Percentiles rank a stretch among this genome's conserved stretches.
phyloP scores from a whole-genome alignment of 2,888 invertebrate species.

The Dryocosmus kuriphilus region DNA sequence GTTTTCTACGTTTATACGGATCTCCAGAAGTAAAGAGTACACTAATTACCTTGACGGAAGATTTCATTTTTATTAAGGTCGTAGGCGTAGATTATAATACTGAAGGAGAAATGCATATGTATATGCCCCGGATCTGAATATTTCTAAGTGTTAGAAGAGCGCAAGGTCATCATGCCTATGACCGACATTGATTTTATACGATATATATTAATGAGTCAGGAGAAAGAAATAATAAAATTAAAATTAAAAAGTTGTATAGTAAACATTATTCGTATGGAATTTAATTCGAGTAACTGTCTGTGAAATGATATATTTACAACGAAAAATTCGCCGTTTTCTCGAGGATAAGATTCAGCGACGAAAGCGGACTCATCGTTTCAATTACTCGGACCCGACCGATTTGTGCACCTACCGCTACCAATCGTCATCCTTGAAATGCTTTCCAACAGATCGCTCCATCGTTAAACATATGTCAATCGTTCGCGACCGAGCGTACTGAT shows the following conservation, averaged over 20 bases:
- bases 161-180: slow-evolving; percentile 67
- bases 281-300: slow-evolving; percentile 73
- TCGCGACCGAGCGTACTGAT: slow-evolving; percentile 23
- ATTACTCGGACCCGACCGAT: slow-evolving; percentile 59
- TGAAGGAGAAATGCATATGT: slow-evolving; percentile 61
- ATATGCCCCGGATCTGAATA: slow-evolving; percentile 69
- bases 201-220: slow-evolving; percentile 71
- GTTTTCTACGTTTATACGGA: slow-evolving; percentile 76
- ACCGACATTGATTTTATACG: slow-evolving; percentile 74
- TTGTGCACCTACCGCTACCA: slow-evolving; percentile 53
- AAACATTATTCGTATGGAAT: slow-evolving; percentile 72
- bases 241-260: slow-evolving; percentile 76
- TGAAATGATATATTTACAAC: slow-evolving; percentile 74
- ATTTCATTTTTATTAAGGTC: slow-evolving; percentile 32
- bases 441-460: slow-evolving; percentile 54
- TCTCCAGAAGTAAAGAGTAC: slow-evolving; percentile 68
- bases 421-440: slow-evolving; percentile 63
- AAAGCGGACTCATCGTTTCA: slow-evolving; percentile 65
- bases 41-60: slow-evolving; percentile 51
- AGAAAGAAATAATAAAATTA: slow-evolving; percentile 69
- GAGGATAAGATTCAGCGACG: slow-evolving; percentile 66
- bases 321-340: slow-evolving; percentile 72
- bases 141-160: slow-evolving; percentile 68
- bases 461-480: not conserved
- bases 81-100: slow-evolving; percentile 59